A percentile compares a stretch with the other conserved stretches of the same genome.
These are phyloP conservation scores for Lamellibrachia satsuma DNA, from an alignment of 2,888 invertebrate genomes.

Conservation along the genomic window DNA sequence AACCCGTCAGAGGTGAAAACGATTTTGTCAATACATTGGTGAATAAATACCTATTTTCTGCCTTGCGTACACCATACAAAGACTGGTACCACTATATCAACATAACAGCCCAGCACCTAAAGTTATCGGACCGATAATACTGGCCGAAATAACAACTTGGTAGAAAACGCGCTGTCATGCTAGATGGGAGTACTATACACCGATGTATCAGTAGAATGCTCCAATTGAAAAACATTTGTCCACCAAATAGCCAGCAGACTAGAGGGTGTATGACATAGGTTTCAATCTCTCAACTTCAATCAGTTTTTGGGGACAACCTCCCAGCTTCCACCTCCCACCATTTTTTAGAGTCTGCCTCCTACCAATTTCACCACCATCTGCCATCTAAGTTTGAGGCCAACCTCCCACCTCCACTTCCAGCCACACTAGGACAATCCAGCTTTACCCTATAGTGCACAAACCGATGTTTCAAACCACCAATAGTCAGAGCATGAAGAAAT, in stretches of 20 bases:
- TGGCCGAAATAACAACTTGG: not conserved
- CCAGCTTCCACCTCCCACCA: too few species aligned
- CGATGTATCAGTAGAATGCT: not conserved
- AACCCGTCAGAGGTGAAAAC: not conserved
- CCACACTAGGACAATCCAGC: not conserved
- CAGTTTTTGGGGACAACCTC: too few species aligned
- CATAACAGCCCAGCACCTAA: not conserved
- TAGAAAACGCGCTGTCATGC: not conserved
- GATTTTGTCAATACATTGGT: not conserved
- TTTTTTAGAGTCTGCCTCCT: too few species aligned
- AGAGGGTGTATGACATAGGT: not conserved
- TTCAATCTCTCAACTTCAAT: too few species aligned
- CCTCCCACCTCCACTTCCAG: too few species aligned
- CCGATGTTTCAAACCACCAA: not conserved
- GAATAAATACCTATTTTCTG: not conserved
- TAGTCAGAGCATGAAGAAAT: not conserved
- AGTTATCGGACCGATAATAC: not conserved
- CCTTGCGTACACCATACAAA: not conserved
- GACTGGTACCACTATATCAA: not conserved
- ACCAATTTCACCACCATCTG: too few species aligned
- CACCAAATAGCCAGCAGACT: not conserved
- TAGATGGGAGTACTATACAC: not conserved
- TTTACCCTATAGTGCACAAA: not conserved
- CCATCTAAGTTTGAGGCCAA: too few species aligned
- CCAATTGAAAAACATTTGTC: not conserved